A percentile compares a stretch with the other conserved stretches of the same genome.
Conservation (phyloP, 1,140 invertebrate species). For the Macrosteles quadrilineatus region DNA sequence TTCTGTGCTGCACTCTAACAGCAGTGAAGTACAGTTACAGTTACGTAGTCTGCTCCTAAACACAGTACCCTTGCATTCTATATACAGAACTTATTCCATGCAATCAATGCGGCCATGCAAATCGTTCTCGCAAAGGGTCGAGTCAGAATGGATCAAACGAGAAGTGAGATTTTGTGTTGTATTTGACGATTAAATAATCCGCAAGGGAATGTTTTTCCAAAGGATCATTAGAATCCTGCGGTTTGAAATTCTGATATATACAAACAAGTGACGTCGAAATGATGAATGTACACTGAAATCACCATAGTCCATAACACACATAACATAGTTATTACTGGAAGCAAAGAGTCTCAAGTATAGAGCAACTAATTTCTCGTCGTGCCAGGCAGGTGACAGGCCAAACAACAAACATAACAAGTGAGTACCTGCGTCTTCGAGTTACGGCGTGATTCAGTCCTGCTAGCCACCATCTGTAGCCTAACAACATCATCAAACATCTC, state of each 20-base stretch:
- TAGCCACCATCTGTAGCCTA: slow-evolving; percentile 26
- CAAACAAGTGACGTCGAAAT: not conserved
- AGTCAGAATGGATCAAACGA: not conserved
- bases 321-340: slow-evolving; percentile 16
- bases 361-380: not conserved
- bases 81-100: slow-evolving; percentile 7
- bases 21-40: no score
- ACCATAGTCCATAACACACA: slow-evolving; percentile 14
- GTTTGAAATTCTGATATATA: not conserved
- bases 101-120: slow-evolving; percentile 13
- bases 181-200: no score
- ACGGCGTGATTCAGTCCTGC: slow-evolving; percentile 6
- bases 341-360: not conserved
- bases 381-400: slow-evolving; percentile 18
- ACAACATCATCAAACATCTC: not conserved
- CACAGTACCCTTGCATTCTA: not conserved
- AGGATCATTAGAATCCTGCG: not conserved
- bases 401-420: slow-evolving; percentile 21
- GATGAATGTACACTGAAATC: slow-evolving; percentile 14
- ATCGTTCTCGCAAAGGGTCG: slow-evolving; percentile 5
- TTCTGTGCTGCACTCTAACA: no score
- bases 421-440: slow-evolving; percentile 21
- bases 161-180: not conserved
- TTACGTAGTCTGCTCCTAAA: not conserved
- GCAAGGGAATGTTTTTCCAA: not conserved